Evolutionary conservation across 1,140 invertebrate species (phyloP).

Genomic region (Drosophila insularis): DNA sequence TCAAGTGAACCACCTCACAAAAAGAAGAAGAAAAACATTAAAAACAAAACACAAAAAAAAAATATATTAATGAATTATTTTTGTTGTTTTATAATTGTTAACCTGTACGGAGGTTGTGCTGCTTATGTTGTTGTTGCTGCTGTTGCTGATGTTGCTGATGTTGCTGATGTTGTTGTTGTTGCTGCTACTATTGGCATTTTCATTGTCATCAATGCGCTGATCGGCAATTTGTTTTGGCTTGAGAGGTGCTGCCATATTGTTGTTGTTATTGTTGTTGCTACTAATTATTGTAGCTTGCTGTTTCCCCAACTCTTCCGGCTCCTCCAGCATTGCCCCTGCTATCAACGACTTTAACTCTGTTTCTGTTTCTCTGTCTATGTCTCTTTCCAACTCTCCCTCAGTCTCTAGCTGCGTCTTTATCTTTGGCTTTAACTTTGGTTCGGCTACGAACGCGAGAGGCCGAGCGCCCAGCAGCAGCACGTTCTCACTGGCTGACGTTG

Average conservation of each 20-base stretch:
- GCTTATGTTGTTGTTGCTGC: slow-evolving; percentile 19
- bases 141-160: slow-evolving; percentile 10
- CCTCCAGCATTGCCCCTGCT: neutral
- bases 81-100: slow-evolving; percentile 44
- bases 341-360: neutral
- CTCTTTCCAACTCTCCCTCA: slow-evolving; percentile 3
- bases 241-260: slow-evolving; percentile 61
- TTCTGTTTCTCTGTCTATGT: slow-evolving; percentile 24
- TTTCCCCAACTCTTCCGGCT: neutral
- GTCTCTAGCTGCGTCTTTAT: slow-evolving; percentile 9
- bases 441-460: slow-evolving; percentile 4
- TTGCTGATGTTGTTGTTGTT: slow-evolving; percentile 23
- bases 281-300: neutral
- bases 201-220: slow-evolving; percentile 39
- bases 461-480: slow-evolving; percentile 33
- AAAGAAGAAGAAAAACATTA: neutral
- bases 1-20: slow-evolving; percentile 5
- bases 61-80: slow-evolving; percentile 16
- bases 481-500: slow-evolving; percentile 61
- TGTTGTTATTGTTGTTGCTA: slow-evolving; percentile 8
- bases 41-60: neutral
- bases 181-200: slow-evolving; percentile 43
- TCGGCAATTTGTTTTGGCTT: slow-evolving; percentile 50
- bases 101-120: slow-evolving; percentile 41
- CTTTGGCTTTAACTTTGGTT: slow-evolving; percentile 9